Conservation (phyloP, 1,140 invertebrate species). For the Macrobrachium rosenbergii region DNA sequence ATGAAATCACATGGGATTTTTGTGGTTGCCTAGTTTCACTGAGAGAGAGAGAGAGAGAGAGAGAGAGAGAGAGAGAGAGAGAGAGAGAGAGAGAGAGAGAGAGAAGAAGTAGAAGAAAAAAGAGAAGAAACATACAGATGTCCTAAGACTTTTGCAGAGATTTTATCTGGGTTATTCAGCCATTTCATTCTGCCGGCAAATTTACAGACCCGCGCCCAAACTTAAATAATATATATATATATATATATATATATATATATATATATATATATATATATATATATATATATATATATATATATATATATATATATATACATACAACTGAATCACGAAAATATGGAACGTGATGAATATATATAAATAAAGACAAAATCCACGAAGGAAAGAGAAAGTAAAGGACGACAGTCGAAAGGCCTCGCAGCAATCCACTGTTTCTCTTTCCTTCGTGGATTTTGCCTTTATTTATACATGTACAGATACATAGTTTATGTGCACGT, state of each 20-base stretch:
- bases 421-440: too few species aligned
- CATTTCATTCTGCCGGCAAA: background rate
- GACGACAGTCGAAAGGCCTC: too few species aligned
- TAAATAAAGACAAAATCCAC: too few species aligned
- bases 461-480: too few species aligned
- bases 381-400: too few species aligned
- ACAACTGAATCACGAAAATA: background rate
- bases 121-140: background rate
- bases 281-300: background rate
- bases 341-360: too few species aligned
- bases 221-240: background rate
- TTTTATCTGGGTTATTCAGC: too few species aligned
- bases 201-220: background rate
- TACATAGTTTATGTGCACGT: too few species aligned
- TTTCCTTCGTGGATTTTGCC: too few species aligned
- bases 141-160: background rate
- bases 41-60: too few species aligned
- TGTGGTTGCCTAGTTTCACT: background rate
- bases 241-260: background rate
- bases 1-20: background rate
- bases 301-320: background rate
- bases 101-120: background rate
- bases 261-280: constrained; percentile 10
- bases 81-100: background rate
- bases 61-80: too few species aligned